A percentile compares a stretch with the other conserved stretches of the same genome.
Evolutionary conservation across 2,113 vertebrate species (phyloP).

Genomic region (Hucho hucho): DNA sequence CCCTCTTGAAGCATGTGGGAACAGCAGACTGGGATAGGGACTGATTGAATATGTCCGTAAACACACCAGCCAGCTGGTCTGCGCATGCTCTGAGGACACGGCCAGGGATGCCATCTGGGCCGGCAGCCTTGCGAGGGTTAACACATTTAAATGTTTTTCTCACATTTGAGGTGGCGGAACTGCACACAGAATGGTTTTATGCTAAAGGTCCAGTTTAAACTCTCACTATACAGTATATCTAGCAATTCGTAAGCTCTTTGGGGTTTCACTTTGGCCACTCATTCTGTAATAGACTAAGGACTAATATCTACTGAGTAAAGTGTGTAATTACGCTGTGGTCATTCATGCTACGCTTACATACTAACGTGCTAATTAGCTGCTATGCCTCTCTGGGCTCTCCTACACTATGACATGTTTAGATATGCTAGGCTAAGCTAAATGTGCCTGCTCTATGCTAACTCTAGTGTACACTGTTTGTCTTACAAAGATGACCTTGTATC

Average conservation of each 20-base stretch:
- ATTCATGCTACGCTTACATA: constrained; percentile 19
- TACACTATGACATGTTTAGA: constrained; percentile 39
- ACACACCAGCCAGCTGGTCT: too few species aligned
- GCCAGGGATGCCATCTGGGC: too few species aligned
- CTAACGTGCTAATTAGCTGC: constrained; percentile 23
- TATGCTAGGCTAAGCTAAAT: constrained; percentile 46
- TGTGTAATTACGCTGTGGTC: not conserved
- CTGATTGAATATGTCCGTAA: too few species aligned
- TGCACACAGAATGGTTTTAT: not conserved
- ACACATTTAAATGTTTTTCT: too few species aligned
- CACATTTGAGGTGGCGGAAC: constrained; percentile 28
- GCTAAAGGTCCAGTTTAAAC: not conserved
- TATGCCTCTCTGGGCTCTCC: constrained; percentile 13
- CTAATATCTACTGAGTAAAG: not conserved
- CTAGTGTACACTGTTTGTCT: too few species aligned
- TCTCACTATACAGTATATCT: not conserved
- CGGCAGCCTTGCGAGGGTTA: too few species aligned
- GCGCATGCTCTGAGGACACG: too few species aligned
- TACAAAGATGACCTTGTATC: too few species aligned
- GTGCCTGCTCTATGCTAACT: constrained; percentile 26
- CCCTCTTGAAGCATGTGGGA: too few species aligned
- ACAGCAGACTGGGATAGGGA: too few species aligned
- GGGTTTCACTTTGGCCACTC: not conserved
- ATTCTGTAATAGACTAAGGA: not conserved
- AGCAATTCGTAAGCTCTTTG: not conserved